phyloP scores from a whole-genome alignment of 2,888 invertebrate genomes.

The Aquatica leii region DNA sequence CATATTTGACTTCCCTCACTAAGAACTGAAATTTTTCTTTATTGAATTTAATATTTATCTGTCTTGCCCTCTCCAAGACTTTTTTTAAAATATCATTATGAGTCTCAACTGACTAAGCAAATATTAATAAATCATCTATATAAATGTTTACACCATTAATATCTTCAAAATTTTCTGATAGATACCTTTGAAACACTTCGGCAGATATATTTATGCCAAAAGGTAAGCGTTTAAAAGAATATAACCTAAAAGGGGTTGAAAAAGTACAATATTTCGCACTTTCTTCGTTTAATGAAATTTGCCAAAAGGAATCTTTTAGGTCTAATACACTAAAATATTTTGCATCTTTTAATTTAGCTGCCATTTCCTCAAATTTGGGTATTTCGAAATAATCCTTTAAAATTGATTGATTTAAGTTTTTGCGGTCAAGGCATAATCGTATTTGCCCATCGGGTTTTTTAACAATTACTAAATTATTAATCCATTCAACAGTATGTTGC shows the following conservation, averaged over 20 bases:
- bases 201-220: background rate
- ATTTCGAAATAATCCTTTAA: background rate
- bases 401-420: background rate
- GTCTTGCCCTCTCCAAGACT: background rate
- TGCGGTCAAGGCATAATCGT: background rate
- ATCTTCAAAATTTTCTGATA: background rate
- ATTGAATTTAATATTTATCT: conserved; percentile 18
- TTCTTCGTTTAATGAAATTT: background rate
- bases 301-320: background rate
- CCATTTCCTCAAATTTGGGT: background rate
- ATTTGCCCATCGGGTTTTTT: background rate
- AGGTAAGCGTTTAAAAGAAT: background rate
- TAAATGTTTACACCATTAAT: conserved; percentile 5
- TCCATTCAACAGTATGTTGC: background rate
- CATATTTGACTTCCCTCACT: background rate
- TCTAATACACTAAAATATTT: background rate
- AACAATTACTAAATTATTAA: background rate
- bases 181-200: no score
- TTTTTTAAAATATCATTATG: conserved; percentile 17
- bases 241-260: background rate
- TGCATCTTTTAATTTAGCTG: background rate
- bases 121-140: background rate
- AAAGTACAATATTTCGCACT: background rate
- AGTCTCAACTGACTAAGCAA: conserved; percentile 1
- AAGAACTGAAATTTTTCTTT: conserved; percentile 7